These are phyloP conservation scores for Eupeodes latifasciatus DNA, from an alignment of 2,888 invertebrate species.

Conservation along the genomic window DNA sequence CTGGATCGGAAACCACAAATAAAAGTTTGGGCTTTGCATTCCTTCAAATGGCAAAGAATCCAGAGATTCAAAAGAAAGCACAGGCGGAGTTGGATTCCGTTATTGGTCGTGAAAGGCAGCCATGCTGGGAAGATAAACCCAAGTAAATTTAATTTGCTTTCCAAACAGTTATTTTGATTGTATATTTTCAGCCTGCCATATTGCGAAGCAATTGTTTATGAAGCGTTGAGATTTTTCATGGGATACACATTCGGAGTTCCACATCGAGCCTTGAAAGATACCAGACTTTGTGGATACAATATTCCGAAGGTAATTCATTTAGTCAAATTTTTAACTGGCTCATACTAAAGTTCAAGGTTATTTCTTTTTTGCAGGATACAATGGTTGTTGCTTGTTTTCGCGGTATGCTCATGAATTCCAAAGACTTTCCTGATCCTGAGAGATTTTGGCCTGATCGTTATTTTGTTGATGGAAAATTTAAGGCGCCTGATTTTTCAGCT, in stretches of 20 bases:
- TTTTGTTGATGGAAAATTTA: constrained; percentile 86
- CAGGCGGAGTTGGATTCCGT: constrained; percentile 91
- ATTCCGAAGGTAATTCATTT: constrained; percentile 89
- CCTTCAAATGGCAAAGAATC: constrained; percentile 89
- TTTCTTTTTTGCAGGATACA: constrained; percentile 86
- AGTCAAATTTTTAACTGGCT: not conserved
- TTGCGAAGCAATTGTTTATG: constrained; percentile 90
- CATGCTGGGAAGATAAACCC: constrained; percentile 89
- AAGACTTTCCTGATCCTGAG: constrained; percentile 89
- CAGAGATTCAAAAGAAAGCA: constrained; percentile 89
- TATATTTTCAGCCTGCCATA: constrained; percentile 89
- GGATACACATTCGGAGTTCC: constrained; percentile 91
- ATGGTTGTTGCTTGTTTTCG: constrained; percentile 92
- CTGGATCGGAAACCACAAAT: constrained; percentile 93
- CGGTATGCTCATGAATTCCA: constrained; percentile 88
- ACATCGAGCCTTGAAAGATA: constrained; percentile 90
- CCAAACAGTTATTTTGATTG: not conserved
- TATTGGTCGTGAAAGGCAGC: constrained; percentile 88
- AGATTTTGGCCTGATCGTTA: constrained; percentile 91
- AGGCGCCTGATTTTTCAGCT: constrained; percentile 89
- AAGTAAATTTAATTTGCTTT: constrained; percentile 85
- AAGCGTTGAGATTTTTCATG: constrained; percentile 92
- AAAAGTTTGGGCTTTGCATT: constrained; percentile 92
- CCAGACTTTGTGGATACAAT: constrained; percentile 88
- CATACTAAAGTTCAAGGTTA: too few species aligned